phyloP scores from a whole-genome alignment of 2,888 invertebrate genomes.

The Cerceris rybyensis region DNA sequence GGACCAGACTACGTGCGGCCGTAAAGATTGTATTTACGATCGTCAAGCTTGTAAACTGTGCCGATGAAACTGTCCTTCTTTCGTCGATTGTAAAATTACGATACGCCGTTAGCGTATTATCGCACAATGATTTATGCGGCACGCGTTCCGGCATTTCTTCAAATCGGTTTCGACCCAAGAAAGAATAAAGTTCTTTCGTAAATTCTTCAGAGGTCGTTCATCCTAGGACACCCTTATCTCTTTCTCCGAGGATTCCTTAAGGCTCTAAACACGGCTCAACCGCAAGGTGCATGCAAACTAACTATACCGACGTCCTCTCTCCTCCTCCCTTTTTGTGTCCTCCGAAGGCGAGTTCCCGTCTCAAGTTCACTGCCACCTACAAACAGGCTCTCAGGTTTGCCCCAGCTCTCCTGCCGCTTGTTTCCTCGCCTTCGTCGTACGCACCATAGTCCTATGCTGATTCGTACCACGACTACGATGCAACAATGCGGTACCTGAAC shows the following conservation, averaged over 20 bases:
- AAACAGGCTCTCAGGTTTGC: conserved; percentile 62
- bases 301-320: conserved; percentile 31
- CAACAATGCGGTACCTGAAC: conserved; percentile 67
- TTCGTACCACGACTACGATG: conserved; percentile 48
- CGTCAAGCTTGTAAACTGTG: too few species aligned
- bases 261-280: conserved; percentile 37
- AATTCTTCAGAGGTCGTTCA: conserved; percentile 11
- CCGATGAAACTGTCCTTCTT: too few species aligned
- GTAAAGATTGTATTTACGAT: background rate
- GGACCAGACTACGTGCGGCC: background rate
- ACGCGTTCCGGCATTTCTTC: too few species aligned
- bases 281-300: conserved; percentile 65
- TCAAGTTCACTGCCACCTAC: conserved; percentile 72
- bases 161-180: background rate
- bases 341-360: conserved; percentile 57
- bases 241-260: conserved; percentile 9
- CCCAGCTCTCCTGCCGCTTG: conserved; percentile 30
- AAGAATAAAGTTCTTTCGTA: background rate
- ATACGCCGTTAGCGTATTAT: too few species aligned
- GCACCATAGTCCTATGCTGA: conserved; percentile 24
- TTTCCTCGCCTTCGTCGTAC: conserved; percentile 22
- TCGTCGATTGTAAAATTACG: too few species aligned
- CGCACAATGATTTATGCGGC: too few species aligned
- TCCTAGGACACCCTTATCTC: conserved; percentile 16
- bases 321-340: conserved; percentile 46